phyloP scores from a whole-genome alignment of 2,113 vertebrate genomes.

The Mobula birostris region DNA sequence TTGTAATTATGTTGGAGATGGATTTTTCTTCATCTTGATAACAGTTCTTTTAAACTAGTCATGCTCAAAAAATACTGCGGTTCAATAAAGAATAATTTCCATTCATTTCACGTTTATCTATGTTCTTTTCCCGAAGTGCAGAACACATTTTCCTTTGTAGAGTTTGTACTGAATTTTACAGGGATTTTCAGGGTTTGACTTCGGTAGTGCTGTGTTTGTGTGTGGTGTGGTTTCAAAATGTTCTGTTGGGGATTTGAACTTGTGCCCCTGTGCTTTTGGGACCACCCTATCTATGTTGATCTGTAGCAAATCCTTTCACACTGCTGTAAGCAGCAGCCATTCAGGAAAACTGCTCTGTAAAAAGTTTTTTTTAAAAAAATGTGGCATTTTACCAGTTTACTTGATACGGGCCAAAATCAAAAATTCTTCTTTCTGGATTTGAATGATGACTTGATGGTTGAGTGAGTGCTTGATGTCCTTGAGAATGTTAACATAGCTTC shows the following conservation, averaged over 20 bases:
- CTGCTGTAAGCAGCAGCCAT: not conserved
- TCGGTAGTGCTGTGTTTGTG: not conserved
- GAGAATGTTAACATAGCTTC: not conserved
- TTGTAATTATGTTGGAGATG: conserved; percentile 12
- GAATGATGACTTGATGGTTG: conserved; percentile 1
- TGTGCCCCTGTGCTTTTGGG: not conserved
- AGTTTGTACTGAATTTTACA: not conserved
- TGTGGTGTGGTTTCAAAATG: not conserved
- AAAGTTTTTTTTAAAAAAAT: not conserved
- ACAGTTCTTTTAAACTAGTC: not conserved
- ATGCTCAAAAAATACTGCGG: not conserved
- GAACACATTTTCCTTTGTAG: not conserved
- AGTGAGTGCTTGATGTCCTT: conserved; percentile 5
- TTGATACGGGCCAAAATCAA: not conserved
- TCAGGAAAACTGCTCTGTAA: not conserved
- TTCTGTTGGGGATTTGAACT: not conserved
- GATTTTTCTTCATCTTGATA: conserved; percentile 5
- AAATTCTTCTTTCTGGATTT: not conserved
- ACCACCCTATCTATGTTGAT: not conserved
- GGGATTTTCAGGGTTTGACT: not conserved
- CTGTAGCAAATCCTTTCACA: not conserved
- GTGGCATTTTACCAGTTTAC: not conserved
- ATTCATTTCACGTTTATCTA: not conserved
- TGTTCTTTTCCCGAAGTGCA: not conserved
- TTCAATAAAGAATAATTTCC: not conserved